These are phyloP conservation scores for Calycopis cecrops DNA, from an alignment of 1,140 invertebrate genomes.

Conservation along the genomic window DNA sequence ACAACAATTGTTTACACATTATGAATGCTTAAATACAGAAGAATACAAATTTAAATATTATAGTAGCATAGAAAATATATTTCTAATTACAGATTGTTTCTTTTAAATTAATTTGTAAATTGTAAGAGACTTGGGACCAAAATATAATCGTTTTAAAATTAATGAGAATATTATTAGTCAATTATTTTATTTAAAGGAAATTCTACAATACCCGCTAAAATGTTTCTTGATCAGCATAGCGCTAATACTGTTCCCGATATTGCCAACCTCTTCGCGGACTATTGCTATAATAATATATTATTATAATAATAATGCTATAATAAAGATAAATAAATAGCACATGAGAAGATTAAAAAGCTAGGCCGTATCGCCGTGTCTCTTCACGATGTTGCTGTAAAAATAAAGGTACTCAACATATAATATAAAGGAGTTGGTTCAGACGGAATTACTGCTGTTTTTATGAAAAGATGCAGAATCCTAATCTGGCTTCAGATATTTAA, in stretches of 20 bases:
- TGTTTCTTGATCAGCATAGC: not conserved
- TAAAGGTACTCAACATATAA: not conserved
- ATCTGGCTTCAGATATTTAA: conserved; percentile 20
- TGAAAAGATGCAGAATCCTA: conserved; percentile 19
- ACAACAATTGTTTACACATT: too few relatives aligned
- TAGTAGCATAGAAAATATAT: too few relatives aligned
- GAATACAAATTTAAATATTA: too few relatives aligned
- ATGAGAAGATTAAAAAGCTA: not conserved
- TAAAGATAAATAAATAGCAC: not conserved
- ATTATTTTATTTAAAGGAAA: too few relatives aligned
- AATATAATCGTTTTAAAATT: too few relatives aligned
- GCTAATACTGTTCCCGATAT: conserved; percentile 14
- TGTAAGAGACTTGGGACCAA: too few relatives aligned
- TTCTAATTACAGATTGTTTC: too few relatives aligned
- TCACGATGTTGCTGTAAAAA: not conserved
- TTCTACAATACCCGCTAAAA: conserved; percentile 10
- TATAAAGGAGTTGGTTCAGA: conserved; percentile 17
- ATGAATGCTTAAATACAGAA: too few relatives aligned
- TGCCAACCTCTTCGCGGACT: conserved; percentile 9
- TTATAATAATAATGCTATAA: too few relatives aligned
- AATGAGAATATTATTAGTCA: too few relatives aligned
- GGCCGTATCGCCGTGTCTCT: not conserved
- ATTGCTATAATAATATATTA: too few relatives aligned
- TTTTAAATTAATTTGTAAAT: too few relatives aligned
- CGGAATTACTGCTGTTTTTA: conserved; percentile 16